phyloP scores from a whole-genome alignment of 2,888 invertebrate genomes.

The Patella caerulea region DNA sequence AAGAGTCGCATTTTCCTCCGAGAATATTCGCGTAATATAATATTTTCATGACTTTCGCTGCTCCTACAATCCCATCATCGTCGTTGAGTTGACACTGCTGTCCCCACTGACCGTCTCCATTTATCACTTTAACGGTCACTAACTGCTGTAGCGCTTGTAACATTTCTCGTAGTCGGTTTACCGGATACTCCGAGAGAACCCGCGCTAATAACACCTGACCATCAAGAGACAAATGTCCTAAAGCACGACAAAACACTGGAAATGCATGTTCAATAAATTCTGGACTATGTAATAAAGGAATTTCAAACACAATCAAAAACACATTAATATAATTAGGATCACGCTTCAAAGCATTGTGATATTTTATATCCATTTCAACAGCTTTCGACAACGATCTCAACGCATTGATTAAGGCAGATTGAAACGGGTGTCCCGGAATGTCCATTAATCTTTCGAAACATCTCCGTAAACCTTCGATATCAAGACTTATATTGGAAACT shows the following conservation, averaged over 20 bases:
- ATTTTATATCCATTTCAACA: slow-evolving; percentile 81
- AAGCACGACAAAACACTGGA: slow-evolving; percentile 81
- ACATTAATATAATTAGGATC: slow-evolving; percentile 75
- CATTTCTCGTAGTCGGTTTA: slow-evolving; percentile 51
- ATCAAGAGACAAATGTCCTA: slow-evolving; percentile 80
- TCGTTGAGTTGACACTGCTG: slow-evolving; percentile 82
- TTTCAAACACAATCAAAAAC: slow-evolving; percentile 84
- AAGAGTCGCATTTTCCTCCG: slow-evolving; percentile 77
- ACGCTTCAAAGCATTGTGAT: slow-evolving; percentile 71
- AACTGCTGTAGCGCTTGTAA: slow-evolving; percentile 81
- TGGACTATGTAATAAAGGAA: slow-evolving; percentile 76
- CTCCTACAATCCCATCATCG: slow-evolving; percentile 85
- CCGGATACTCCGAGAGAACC: slow-evolving; percentile 79
- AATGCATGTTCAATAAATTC: slow-evolving; percentile 88
- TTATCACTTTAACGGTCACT: slow-evolving; percentile 83
- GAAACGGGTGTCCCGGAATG: slow-evolving; percentile 73
- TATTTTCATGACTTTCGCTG: slow-evolving; percentile 88
- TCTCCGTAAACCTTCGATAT: slow-evolving; percentile 77
- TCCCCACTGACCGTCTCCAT: slow-evolving; percentile 76
- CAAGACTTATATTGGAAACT: slow-evolving; percentile 48
- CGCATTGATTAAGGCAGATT: slow-evolving; percentile 82
- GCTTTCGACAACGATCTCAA: slow-evolving; percentile 81
- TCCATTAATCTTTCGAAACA: slow-evolving; percentile 77
- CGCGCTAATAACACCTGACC: slow-evolving; percentile 86
- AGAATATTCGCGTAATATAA: slow-evolving; percentile 85